Evolutionary conservation across 2,113 vertebrate species (phyloP).

Genomic region (Egretta garzetta): DNA sequence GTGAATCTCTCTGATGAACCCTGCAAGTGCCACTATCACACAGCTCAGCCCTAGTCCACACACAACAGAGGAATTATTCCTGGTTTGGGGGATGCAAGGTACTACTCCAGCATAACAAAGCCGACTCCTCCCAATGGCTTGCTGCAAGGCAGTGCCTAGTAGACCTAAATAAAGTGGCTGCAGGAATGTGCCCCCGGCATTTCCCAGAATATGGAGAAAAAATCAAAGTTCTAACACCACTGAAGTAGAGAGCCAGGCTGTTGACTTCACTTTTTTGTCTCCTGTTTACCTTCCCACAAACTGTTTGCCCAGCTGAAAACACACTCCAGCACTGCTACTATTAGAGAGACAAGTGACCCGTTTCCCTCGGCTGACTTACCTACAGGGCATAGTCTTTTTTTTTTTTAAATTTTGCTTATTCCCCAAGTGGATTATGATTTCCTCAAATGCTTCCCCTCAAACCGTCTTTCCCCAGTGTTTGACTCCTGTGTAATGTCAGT

Average conservation of each 20-base stretch:
- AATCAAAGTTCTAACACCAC: background rate
- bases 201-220: background rate
- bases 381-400: background rate
- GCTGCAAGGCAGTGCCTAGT: background rate
- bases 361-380: background rate
- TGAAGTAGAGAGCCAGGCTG: background rate
- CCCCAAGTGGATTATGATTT: background rate
- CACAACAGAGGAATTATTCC: background rate
- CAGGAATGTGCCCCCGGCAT: background rate
- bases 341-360: background rate
- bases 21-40: background rate
- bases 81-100: background rate
- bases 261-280: background rate
- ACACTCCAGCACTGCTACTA: background rate
- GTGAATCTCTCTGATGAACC: background rate
- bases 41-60: background rate
- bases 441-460: background rate
- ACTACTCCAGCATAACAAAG: background rate
- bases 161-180: background rate
- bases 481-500: background rate
- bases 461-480: background rate
- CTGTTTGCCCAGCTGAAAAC: background rate
- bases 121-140: fast-evolving
- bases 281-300: background rate
- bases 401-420: background rate